Evolutionary conservation across 2,888 invertebrate genomes (phyloP), one percentile per base, ranked within the genome.

Genomic region (Dryobota labecula): DNA sequence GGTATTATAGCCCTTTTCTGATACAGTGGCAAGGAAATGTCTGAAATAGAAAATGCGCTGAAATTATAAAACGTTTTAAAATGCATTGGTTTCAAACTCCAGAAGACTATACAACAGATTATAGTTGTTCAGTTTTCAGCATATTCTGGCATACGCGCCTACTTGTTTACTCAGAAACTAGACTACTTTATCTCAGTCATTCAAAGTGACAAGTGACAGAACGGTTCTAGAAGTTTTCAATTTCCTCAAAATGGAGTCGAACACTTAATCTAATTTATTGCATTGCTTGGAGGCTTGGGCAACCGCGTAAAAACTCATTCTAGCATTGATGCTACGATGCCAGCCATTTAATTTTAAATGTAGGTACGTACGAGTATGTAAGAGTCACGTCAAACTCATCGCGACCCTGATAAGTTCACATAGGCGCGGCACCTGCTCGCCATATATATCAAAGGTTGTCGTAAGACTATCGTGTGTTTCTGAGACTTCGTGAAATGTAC

Each of bases 361-460:
- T 84, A 86, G 85, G 84, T 80, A 73, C 82, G 79, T 78, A 77
- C 76, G 78, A 80, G 36, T 80, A 73, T 83, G 79, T 78, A 77
- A 78, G 78, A 80, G 36, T 68, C 70, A 63, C 73, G 64, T 73
- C 56, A 78, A 70, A 64, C 51, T 78, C 56, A 41, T 64, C 80
- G 84, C 84, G 88, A 86, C 89, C 88, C 83, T 90, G 90, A 88
- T 84, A 85, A 87, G 88, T 89, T 88, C 87, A 87, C 87, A 86
- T 86, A 86, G 76, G 85, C 75, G 85, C 61, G 60, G 82, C 93
- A 94, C 91, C 93, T 94, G 93, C 88, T 89, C 71, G 82, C 87
- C 87, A 89, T 90, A 89, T 91, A 91, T 91, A 91, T 90, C 86
- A 86, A 87, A 87, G 86, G 82, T 88, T 90, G 90, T 91, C 91